phyloP scores from a whole-genome alignment of 2,797 vertebrate species.

The Ptychadena robeensis region DNA sequence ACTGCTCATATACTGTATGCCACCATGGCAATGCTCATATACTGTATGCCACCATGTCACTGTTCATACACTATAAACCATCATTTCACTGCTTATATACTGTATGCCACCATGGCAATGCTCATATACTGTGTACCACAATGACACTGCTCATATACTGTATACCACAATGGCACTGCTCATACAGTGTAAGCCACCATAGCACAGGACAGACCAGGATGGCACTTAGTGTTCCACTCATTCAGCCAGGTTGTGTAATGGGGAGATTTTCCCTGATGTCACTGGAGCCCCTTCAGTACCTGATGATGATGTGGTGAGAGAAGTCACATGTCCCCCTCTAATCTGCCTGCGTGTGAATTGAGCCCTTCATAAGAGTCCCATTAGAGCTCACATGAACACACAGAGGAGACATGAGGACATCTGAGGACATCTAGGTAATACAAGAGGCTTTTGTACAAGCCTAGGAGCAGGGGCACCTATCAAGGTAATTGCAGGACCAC shows the following conservation, averaged over 20 bases:
- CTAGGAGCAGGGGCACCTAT: background rate
- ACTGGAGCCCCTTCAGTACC: conserved; percentile 11
- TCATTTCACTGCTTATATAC: too few species aligned
- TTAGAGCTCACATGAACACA: conserved; percentile 34
- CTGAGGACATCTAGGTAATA: conserved; percentile 53
- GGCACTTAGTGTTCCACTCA: background rate
- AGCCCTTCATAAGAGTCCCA: conserved; percentile 35
- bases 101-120: too few species aligned
- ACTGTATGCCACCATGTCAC: too few species aligned
- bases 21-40: too few species aligned
- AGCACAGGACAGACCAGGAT: background rate
- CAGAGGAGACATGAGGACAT: conserved; percentile 32
- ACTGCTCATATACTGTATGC: too few species aligned
- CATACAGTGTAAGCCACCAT: background rate
- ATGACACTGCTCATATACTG: background rate
- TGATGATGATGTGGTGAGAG: background rate
- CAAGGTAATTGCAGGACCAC: background rate
- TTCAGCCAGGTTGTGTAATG: background rate
- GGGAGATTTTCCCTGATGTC: conserved; percentile 6
- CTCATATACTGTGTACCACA: too few species aligned
- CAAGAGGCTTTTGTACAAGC: conserved; percentile 45
- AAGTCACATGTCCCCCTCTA: conserved; percentile 25
- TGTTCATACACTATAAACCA: too few species aligned
- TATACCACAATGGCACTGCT: background rate
- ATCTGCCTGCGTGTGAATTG: conserved; percentile 30